Evolutionary conservation across 2,797 vertebrate genomes (phyloP).

Genomic region (Diplodus puntazzo): DNA sequence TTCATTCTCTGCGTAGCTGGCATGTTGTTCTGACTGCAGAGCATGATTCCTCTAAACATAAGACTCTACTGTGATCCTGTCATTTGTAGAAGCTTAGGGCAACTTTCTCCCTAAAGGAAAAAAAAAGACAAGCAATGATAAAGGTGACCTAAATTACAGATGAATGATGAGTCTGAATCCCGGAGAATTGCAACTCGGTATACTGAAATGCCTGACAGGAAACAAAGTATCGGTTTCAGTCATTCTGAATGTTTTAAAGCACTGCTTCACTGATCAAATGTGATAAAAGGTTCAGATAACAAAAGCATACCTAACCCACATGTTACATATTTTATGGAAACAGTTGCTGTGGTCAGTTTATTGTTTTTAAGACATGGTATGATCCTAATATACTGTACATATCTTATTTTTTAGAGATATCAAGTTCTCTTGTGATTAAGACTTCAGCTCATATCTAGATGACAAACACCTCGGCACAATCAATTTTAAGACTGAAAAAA

Average conservation of each 20-base stretch:
- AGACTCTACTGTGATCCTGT: conserved; percentile 62
- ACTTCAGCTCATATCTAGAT: conserved; percentile 19
- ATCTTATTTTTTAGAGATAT: conserved; percentile 34
- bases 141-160: conserved; percentile 36
- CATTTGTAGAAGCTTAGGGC: conserved; percentile 64
- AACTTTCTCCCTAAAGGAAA: conserved; percentile 28
- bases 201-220: conserved; percentile 13
- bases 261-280: no score
- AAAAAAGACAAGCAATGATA: conserved; percentile 3
- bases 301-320: conserved; percentile 6
- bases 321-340: conserved; percentile 34
- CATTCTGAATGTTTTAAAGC: conserved; percentile 1
- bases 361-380: conserved; percentile 18
- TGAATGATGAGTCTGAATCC: conserved; percentile 34
- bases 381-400: conserved; percentile 42
- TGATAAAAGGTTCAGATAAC: neutral
- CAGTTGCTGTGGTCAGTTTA: conserved; percentile 26
- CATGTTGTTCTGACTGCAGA: conserved; percentile 80
- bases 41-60: conserved; percentile 75
- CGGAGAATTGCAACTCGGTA: conserved; percentile 25
- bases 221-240: conserved; percentile 20
- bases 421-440: conserved; percentile 2
- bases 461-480: neutral
- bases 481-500: neutral
- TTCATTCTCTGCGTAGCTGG: conserved; percentile 75